Percentiles rank a stretch among this genome's conserved stretches.
phyloP scores from a whole-genome alignment of 92 coral and sea anemone genomes.

The Montipora capitata region DNA sequence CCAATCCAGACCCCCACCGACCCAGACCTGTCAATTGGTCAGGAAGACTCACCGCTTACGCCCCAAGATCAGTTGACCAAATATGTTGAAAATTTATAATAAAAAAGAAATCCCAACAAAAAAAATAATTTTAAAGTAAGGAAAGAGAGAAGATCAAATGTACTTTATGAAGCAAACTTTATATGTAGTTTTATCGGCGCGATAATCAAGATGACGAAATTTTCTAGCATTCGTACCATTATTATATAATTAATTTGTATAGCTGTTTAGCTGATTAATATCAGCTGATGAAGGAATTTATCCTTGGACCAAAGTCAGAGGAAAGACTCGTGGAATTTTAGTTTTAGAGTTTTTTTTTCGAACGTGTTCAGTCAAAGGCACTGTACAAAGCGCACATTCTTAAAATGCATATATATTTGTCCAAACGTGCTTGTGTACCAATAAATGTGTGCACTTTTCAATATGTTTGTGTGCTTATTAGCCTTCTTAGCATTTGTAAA shows the following conservation, averaged over 20 bases:
- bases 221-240: slow-evolving; percentile 97
- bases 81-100: slow-evolving; percentile 99
- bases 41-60: slow-evolving; percentile 98
- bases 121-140: slow-evolving; percentile 82
- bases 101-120: slow-evolving; percentile 30
- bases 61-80: slow-evolving; percentile 99
- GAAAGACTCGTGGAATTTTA: slow-evolving; percentile 86
- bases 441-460: slow-evolving; percentile 98
- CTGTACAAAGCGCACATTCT: slow-evolving; percentile 98
- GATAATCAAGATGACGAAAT: slow-evolving; percentile 91
- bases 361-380: slow-evolving; percentile 92
- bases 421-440: slow-evolving; percentile 90
- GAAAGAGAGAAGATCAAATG: slow-evolving; percentile 78
- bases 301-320: slow-evolving; percentile 65
- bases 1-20: slow-evolving; percentile 96
- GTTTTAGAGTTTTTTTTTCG: slow-evolving; percentile 96
- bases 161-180: slow-evolving; percentile 91
- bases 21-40: slow-evolving; percentile 90
- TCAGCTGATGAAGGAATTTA: slow-evolving; percentile 52
- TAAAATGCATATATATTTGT: slow-evolving; percentile 92
- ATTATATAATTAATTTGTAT: slow-evolving; percentile 96
- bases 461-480: slow-evolving; percentile 65
- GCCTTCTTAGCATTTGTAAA: slow-evolving; percentile 58
- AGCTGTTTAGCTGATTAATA: slow-evolving; percentile 76
- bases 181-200: slow-evolving; percentile 97